Conservation (phyloP, 2,113 vertebrate genomes). For the Scatophagus argus region DNA sequence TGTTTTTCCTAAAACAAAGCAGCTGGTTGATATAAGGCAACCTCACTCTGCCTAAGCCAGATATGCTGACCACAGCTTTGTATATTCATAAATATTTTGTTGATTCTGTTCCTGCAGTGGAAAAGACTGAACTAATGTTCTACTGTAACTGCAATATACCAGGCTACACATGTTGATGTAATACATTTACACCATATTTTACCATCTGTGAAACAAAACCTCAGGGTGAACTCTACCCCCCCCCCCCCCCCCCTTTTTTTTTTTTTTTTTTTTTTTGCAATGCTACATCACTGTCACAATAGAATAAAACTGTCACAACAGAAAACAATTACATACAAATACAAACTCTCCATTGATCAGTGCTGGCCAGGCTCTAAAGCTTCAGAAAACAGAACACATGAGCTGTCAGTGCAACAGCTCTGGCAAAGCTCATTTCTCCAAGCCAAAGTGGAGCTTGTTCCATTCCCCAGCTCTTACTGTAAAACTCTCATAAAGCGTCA, state of each 20-base stretch:
- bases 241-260: neutral
- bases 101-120: slow-evolving; percentile 51
- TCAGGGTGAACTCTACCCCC: slow-evolving; percentile 32
- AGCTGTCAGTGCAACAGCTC: slow-evolving; percentile 60
- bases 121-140: slow-evolving; percentile 54
- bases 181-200: slow-evolving; percentile 61
- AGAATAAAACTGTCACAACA: slow-evolving; percentile 42
- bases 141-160: slow-evolving; percentile 34
- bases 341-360: slow-evolving; percentile 21
- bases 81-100: slow-evolving; percentile 62
- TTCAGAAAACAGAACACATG: slow-evolving; percentile 31
- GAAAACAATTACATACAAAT: slow-evolving; percentile 41
- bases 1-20: slow-evolving; percentile 80
- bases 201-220: slow-evolving; percentile 68
- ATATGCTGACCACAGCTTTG: slow-evolving; percentile 66
- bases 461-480: slow-evolving; percentile 66
- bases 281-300: slow-evolving; percentile 6
- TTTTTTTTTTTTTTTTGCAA: slow-evolving; percentile 9
- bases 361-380: slow-evolving; percentile 13
- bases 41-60: slow-evolving; percentile 44
- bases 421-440: slow-evolving; percentile 68
- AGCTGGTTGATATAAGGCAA: slow-evolving; percentile 72
- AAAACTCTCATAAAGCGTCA: slow-evolving; percentile 58
- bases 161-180: slow-evolving; percentile 52
- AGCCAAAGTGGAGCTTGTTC: slow-evolving; percentile 64